These are phyloP conservation scores for Hydrolagus colliei DNA, from an alignment of 2,797 vertebrate species.

Conservation along the genomic window DNA sequence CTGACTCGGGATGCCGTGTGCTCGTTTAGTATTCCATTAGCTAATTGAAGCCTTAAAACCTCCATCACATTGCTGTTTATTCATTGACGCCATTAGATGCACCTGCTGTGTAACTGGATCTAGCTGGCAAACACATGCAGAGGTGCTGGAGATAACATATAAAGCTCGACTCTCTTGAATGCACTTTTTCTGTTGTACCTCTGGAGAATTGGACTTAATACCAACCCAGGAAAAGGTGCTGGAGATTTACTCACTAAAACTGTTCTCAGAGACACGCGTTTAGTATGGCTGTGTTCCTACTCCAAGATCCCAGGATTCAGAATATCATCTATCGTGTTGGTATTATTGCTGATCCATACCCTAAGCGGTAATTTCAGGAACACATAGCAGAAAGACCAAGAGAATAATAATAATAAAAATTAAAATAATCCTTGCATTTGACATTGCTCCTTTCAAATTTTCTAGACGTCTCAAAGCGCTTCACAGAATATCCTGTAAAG, in stretches of 20 bases:
- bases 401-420: too few relatives aligned
- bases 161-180: not conserved
- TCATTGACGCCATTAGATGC: slow-evolving; percentile 54
- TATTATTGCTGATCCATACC: not conserved
- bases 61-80: slow-evolving; percentile 64
- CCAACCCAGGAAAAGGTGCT: not conserved
- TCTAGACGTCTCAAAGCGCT: too few relatives aligned
- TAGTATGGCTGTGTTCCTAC: not conserved
- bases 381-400: too few relatives aligned
- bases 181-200: not conserved
- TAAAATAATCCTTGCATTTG: too few relatives aligned
- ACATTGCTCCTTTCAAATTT: too few relatives aligned
- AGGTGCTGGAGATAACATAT: slow-evolving; percentile 21
- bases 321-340: not conserved
- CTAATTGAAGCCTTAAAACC: slow-evolving; percentile 77
- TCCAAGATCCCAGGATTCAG: not conserved
- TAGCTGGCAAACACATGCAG: slow-evolving; percentile 51
- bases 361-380: not conserved
- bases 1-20: slow-evolving; percentile 51
- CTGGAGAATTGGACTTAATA: not conserved
- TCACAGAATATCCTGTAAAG: too few relatives aligned
- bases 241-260: not conserved
- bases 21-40: slow-evolving; percentile 80
- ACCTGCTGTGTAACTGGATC: slow-evolving; percentile 59
- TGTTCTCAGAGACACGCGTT: not conserved